These are phyloP conservation scores for Hetaerina titia DNA, from an alignment of 2,888 invertebrate genomes.

Conservation along the genomic window DNA sequence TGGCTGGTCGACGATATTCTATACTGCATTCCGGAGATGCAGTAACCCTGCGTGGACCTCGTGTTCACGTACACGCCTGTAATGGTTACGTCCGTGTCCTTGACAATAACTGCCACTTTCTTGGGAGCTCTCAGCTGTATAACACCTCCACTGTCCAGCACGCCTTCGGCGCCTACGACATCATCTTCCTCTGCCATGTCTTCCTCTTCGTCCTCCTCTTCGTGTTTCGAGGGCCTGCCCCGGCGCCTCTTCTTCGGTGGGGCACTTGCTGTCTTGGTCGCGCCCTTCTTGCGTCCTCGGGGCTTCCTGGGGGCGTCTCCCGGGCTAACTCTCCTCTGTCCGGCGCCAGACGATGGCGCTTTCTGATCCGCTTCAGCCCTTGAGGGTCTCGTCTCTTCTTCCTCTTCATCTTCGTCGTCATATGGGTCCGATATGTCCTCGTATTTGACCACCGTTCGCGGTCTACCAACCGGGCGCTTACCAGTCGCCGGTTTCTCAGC, in stretches of 20 bases:
- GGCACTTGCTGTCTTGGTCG: conserved; percentile 67
- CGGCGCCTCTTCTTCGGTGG: conserved; percentile 73
- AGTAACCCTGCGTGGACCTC: conserved; percentile 88
- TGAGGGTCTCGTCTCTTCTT: conserved; percentile 77
- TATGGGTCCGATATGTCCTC: conserved; percentile 74
- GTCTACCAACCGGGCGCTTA: conserved; percentile 68
- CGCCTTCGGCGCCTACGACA: conserved; percentile 47
- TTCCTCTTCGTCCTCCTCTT: conserved; percentile 76
- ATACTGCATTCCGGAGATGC: conserved; percentile 92
- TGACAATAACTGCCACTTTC: conserved; percentile 85
- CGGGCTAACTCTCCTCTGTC: not conserved
- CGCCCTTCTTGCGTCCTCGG: conserved; percentile 72
- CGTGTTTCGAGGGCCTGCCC: conserved; percentile 71
- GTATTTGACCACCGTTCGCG: conserved; percentile 77
- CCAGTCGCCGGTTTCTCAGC: conserved; percentile 71
- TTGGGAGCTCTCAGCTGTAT: conserved; percentile 75
- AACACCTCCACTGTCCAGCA: conserved; percentile 81
- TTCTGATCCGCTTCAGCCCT: conserved; percentile 80
- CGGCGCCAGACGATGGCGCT: conserved; percentile 72
- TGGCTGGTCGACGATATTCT: conserved; percentile 92
- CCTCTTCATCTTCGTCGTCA: conserved; percentile 79
- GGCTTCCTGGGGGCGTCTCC: conserved; percentile 73
- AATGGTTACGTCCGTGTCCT: conserved; percentile 92
- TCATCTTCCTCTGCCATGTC: conserved; percentile 76
- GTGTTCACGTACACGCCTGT: conserved; percentile 91